Evolutionary conservation across 92 coral and sea anemone genomes (phyloP).

Genomic region (Paramuricea clavata): DNA sequence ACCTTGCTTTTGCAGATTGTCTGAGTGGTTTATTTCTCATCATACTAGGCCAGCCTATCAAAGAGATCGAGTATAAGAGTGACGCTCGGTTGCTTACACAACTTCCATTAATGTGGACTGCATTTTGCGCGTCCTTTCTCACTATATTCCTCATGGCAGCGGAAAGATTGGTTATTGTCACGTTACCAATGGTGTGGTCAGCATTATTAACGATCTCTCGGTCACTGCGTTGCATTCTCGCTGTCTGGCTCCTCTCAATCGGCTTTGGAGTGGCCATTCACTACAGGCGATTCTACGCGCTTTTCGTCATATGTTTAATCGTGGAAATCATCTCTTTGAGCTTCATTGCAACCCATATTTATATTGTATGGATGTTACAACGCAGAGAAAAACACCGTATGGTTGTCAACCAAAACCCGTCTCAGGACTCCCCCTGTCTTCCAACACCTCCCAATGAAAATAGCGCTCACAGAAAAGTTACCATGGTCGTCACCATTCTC

Average conservation of each 20-base stretch:
- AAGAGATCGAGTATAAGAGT: not conserved
- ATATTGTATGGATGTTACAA: conserved; percentile 5
- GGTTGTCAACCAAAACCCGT: not conserved
- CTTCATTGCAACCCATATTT: conserved; percentile 23
- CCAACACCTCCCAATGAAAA: not conserved
- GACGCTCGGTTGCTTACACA: not conserved
- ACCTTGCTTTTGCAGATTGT: conserved; percentile 37
- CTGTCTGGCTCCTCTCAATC: conserved; percentile 12
- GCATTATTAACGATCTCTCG: conserved; percentile 15
- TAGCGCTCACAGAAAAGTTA: conserved; percentile 23
- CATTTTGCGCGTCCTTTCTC: conserved; percentile 10
- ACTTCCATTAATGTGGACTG: conserved; percentile 5
- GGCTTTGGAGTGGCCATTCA: not conserved
- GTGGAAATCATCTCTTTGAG: not conserved
- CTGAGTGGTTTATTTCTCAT: conserved; percentile 5
- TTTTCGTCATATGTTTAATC: not conserved
- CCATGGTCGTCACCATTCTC: conserved; percentile 26
- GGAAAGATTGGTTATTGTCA: conserved; percentile 21
- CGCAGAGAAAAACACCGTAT: not conserved
- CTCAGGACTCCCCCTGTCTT: not conserved
- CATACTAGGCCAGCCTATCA: not conserved
- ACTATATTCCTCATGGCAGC: conserved; percentile 31
- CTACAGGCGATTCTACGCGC: not conserved
- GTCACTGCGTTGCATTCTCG: not conserved
- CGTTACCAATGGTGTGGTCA: conserved; percentile 27